Conservation (phyloP, 1,140 invertebrate species). For the Antheraea pernyi region DNA sequence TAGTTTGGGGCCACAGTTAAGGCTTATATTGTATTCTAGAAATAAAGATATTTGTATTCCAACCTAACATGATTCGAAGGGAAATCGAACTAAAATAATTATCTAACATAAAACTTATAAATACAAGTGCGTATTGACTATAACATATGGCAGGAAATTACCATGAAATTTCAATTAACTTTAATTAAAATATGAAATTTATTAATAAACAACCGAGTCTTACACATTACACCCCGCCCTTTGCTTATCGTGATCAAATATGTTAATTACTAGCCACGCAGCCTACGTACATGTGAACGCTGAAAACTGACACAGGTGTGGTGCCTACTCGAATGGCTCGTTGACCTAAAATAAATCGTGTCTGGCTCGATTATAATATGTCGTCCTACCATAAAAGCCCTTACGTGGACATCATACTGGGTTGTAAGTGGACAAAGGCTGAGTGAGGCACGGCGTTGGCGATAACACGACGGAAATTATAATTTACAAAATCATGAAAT, state of each 20-base stretch:
- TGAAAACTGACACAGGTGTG: constrained; percentile 2
- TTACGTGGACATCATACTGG: neutral
- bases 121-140: neutral
- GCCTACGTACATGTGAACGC: neutral
- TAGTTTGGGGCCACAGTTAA: too few species aligned
- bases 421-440: neutral
- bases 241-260: neutral
- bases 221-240: neutral
- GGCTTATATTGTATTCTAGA: too few species aligned
- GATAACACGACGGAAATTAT: too few species aligned
- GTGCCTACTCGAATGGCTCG: neutral
- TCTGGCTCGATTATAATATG: neutral
- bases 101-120: neutral
- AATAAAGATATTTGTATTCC: too few species aligned
- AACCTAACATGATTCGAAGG: neutral
- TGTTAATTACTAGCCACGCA: neutral
- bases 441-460: neutral
- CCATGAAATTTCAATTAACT: neutral
- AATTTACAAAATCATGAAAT: too few species aligned
- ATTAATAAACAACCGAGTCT: neutral
- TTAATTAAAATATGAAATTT: neutral
- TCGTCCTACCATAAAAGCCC: neutral
- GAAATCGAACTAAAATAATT: neutral
- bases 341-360: constrained; percentile 3
- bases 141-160: neutral